Base-by-base conservation (phyloP, 2,797 vertebrate genomes). In the Sphaeramia orbicularis region DNA sequence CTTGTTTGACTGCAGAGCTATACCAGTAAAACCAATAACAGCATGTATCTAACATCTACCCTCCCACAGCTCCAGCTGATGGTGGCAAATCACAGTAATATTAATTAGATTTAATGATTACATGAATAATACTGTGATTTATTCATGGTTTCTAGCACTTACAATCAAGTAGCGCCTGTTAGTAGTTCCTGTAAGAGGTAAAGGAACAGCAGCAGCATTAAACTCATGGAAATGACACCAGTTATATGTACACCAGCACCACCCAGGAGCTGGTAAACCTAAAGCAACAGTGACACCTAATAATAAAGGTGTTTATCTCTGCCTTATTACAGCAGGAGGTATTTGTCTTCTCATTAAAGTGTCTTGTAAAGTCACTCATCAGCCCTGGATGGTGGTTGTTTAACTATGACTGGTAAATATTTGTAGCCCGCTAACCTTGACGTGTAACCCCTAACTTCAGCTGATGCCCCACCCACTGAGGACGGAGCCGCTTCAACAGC, bases 391-490 rank as follows among this genome's bases (percentile, higher is more conserved):
- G 44, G 30, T 67, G 50, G 38, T 49, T 61, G 50, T 37, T 37
- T 18, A 48, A 0, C 13, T 54, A n/a, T 54, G 14, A 37, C 14
- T 55, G 10, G 12, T 54, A 6, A 13, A 13, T 40, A 30, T 8
- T 52, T 45, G 55, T 40, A 56, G 49, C 37, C 4, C 62, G 45
- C 66, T 86, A 74, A 81, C 63, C 36, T 59, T 9, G 27, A 69
- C 55, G 63, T 63, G 11, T 59, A 77, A 86, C 75, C 47, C 38
- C 56, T 77, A 83, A 88, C 76, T 71, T 71, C 65, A 83, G 75
- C 65, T 54, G 71, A 74, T 21, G 66, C 37, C 50, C 15, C 63
- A 14, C 62, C 59, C 36, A 18, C 62, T 0, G 55, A 83, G 36
- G 75, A 85, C 16, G 15, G 43, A 73, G 53, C 58, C 6, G 58